Evolutionary conservation across 1,140 invertebrate genomes (phyloP).

Genomic region (Argopecten irradians): DNA sequence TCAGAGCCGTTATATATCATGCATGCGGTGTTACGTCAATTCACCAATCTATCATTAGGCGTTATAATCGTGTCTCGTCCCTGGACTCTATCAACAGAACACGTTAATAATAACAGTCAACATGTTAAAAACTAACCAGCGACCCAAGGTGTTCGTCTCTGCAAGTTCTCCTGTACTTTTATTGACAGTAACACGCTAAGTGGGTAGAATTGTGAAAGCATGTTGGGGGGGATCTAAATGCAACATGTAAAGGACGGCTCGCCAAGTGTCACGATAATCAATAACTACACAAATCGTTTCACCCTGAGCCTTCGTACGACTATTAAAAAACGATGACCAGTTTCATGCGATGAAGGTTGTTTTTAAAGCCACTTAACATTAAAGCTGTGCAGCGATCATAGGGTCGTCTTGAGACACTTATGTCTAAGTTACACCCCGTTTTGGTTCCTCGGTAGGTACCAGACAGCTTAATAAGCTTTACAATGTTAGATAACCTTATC

Average conservation of each 20-base stretch:
- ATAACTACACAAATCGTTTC: neutral
- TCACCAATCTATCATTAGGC: neutral
- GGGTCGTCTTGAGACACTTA: neutral
- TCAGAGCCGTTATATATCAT: neutral
- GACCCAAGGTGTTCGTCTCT: neutral
- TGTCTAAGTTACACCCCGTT: neutral
- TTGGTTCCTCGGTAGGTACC: neutral
- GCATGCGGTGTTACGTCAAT: neutral
- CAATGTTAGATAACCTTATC: neutral
- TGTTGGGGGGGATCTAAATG: neutral
- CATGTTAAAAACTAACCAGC: neutral
- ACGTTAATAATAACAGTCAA: neutral
- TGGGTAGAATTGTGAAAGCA: neutral
- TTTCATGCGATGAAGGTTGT: neutral
- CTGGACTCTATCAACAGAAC: neutral
- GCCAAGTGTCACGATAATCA: neutral
- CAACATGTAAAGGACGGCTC: neutral
- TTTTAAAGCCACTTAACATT: constrained; percentile 9
- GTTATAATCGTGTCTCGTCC: neutral
- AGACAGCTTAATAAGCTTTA: neutral
- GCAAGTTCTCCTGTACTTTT: neutral
- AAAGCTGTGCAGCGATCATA: neutral
- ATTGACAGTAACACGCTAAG: neutral
- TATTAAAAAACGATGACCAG: neutral
- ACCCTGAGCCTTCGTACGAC: neutral